These are phyloP conservation scores for Propithecus coquereli DNA, from an alignment of 2,113 vertebrate species.

Conservation along the genomic window DNA sequence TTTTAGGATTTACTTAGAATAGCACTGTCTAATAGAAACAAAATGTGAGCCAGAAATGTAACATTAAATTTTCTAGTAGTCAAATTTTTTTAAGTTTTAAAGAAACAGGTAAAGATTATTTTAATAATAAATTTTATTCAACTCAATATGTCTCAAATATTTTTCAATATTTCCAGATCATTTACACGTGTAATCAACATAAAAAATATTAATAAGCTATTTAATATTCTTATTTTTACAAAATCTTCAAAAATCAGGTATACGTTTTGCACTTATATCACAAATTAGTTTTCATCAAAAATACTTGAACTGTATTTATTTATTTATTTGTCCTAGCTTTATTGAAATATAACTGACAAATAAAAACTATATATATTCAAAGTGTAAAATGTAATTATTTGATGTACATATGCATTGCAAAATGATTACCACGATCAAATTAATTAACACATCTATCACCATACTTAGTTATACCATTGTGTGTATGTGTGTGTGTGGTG, in stretches of 20 bases:
- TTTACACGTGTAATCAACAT: not conserved
- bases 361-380: not conserved
- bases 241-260: not conserved
- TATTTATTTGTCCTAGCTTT: not conserved
- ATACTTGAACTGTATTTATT: not conserved
- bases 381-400: not conserved
- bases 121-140: not conserved
- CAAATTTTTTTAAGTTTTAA: not conserved
- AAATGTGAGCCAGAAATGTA: not conserved
- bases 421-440: not conserved
- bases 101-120: conserved; percentile 7
- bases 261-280: not conserved
- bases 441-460: not conserved
- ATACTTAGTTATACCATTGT: not conserved
- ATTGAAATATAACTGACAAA: not conserved
- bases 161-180: not conserved
- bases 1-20: not conserved
- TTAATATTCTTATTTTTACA: not conserved
- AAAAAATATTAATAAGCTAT: not conserved
- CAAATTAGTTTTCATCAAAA: not conserved
- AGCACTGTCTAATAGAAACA: not conserved
- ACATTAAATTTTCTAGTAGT: not conserved
- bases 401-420: not conserved
- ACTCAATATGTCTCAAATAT: not conserved
- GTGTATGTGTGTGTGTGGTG: not conserved